Evolutionary conservation across 2,797 vertebrate genomes (phyloP), one percentile per base, ranked within the genome.

Genomic region (Aulostomus chinensis): DNA sequence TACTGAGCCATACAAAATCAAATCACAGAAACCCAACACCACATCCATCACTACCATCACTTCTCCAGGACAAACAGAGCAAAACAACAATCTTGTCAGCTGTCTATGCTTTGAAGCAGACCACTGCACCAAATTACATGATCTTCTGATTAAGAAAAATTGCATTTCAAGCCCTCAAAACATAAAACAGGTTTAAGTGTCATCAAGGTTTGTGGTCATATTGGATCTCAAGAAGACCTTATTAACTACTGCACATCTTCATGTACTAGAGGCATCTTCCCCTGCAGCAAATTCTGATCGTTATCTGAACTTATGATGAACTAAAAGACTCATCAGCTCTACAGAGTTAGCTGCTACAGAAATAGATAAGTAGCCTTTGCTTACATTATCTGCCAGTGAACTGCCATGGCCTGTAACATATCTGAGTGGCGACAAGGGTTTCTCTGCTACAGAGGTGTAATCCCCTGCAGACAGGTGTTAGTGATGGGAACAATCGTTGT

Each of bases 381-480:
- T 17, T 17, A 4, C 11, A 6, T 29, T 6, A 30, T 38, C 33
- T 63, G 58, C 16, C 10, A 4, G 38, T 35, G 21, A 48, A 35
- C 46, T 26, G 28, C 47, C 29, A 24, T 22, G 34, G 14, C 40
- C 32, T 9, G 31, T 17, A 57, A 41, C 3, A 35, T 68, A 37
- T 18, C 32, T 12, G 22, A 52, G 21, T 20, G 49, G 18, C 40
- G 31, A 8, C 43, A 36, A 46, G 34, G 3, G 2, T 51, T 55
- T 54, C 26, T 38, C 32, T 40, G 40, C 45, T 29, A 43, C 40
- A 60, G 53, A 62, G 51, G 58, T 74, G 68, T 37, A 57, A 66
- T 59, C 63, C 53, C 37, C 54, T 10, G 2, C 39, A 67, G 60
- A 62, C 73, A 84, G 72, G 73, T 78, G 77, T 43, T 51, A 15